Conservation (phyloP, 1,140 invertebrate species). For the Dysdera silvatica region DNA sequence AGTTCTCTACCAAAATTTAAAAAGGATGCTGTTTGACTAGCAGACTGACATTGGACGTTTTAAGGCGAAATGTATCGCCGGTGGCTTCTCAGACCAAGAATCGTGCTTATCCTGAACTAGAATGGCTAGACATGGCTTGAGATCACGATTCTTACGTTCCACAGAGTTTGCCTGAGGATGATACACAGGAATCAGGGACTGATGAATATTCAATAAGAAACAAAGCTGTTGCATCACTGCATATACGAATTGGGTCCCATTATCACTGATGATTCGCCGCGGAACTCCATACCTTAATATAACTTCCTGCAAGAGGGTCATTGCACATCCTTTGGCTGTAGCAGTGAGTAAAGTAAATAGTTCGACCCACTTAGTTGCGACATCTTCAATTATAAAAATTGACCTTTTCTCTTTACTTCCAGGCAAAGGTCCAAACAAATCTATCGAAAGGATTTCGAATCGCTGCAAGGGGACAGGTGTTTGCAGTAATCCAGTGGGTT, state of each 20-base stretch:
- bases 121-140: constrained; percentile 1
- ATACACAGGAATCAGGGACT: not conserved
- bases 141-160: constrained; percentile 1
- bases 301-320: constrained; percentile 6
- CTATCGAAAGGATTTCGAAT: not conserved
- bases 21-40: too few species aligned
- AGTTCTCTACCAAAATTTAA: too few species aligned
- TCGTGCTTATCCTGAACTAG: not conserved
- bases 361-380: constrained; percentile 4
- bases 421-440: constrained; percentile 7
- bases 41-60: too few species aligned
- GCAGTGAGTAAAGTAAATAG: not conserved
- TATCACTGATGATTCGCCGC: constrained; percentile 1
- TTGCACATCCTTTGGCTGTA: not conserved
- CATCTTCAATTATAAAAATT: constrained; percentile 9
- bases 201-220: not conserved
- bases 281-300: constrained; percentile 1
- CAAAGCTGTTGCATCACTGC: not conserved
- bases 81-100: too few species aligned
- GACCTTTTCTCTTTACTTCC: not conserved
- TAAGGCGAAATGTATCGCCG: too few species aligned
- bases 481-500: not conserved
- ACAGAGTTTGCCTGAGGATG: not conserved
- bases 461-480: not conserved
- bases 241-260: constrained; percentile 9